Conservation (phyloP, 2,113 vertebrate species). For the Bufo bufo region DNA sequence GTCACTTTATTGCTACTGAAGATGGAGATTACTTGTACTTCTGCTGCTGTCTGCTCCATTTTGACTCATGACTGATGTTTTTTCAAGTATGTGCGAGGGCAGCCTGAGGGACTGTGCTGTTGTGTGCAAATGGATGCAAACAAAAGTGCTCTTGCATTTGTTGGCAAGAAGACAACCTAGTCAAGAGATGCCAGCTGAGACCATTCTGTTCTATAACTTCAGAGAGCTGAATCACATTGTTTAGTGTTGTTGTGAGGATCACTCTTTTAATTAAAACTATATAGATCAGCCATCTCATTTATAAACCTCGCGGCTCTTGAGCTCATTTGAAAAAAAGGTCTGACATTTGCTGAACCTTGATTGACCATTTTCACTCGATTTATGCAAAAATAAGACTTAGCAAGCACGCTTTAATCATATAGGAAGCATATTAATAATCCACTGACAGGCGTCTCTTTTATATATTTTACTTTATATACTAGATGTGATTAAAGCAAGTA, state of each 20-base stretch:
- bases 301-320: constrained; percentile 11
- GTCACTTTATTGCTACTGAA: constrained; percentile 34
- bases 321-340: background rate
- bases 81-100: constrained; percentile 45
- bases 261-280: constrained; percentile 36
- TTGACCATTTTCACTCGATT: constrained; percentile 11
- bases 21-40: constrained; percentile 41
- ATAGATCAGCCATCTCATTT: constrained; percentile 28
- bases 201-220: background rate
- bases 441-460: background rate
- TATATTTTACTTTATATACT: background rate
- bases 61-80: constrained; percentile 60
- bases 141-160: constrained; percentile 50
- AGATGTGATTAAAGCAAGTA: background rate
- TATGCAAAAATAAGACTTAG: background rate
- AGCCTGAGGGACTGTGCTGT: constrained; percentile 55
- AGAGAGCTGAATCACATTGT: background rate
- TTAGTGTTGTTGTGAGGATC: background rate
- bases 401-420: background rate
- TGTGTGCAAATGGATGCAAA: constrained; percentile 32
- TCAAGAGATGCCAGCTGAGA: constrained; percentile 26
- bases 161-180: background rate
- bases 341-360: constrained; percentile 20
- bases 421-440: background rate
- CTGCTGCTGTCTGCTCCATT: constrained; percentile 56